Base-by-base conservation (phyloP, 1,140 invertebrate genomes). In the Lordiphosa clarofinis region DNA sequence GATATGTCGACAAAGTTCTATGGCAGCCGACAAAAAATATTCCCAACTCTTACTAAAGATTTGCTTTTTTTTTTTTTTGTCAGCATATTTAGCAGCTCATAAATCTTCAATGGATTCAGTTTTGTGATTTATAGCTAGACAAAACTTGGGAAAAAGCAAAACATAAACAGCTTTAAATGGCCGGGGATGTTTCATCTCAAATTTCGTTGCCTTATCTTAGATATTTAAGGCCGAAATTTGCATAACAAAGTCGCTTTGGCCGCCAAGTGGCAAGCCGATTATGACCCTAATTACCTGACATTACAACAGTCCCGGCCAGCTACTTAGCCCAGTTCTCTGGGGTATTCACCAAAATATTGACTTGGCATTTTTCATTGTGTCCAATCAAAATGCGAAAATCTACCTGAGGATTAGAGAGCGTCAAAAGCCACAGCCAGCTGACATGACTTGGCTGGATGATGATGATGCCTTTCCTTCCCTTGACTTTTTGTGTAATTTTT, bases 201-300 rank as follows among this genome's bases (percentile, higher is more conserved):
- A 19, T 31, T 35, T 10, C 36, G 40, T 47, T 11, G 35, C 10
- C 58, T 9, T 19, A 28, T 31, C 55, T 28, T 8, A 31, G 6
- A 28, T 28, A 28, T 5, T 28, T 28, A 28, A 28, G 24, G 24
- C 24, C 5, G 35, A 33, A 55, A 76, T 74, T 86, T 67, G 69
- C 82, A 86, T 86, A 87, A 71, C 59, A 73, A 82, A 76, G 50
- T 61, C 58, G 38, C 67, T 44, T 42, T 52, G 5, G 21, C 21
- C 21, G 21, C 21, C 63, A 53, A 72, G 63, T 81, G 75, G 62
- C 66, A 87, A 87, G 70, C 56, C 64, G 82, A 87, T 87, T 87
- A 87, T 79, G 56, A 67, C 69, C 78, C 58, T 78, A 78, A 84
- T 87, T 84, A 87, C 73, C 78, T 69, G 73, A 87, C 66, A 84